phyloP scores from a whole-genome alignment of 1,140 invertebrate species.

The Hylaeus anthracinus region DNA sequence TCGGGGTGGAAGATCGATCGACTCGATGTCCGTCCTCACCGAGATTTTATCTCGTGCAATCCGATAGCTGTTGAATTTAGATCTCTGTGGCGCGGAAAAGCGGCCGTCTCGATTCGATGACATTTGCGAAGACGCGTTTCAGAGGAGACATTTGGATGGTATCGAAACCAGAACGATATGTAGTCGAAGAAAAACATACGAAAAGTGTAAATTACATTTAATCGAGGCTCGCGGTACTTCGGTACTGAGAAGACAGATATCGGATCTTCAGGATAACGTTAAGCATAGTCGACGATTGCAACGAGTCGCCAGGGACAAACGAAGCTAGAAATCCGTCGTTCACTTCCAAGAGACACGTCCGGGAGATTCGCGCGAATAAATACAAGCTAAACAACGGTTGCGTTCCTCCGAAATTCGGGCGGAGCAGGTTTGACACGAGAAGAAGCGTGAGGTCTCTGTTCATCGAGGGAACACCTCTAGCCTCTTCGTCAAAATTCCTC shows the following conservation, averaged over 20 bases:
- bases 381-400: neutral
- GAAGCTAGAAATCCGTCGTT: neutral
- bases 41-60: slow-evolving; percentile 59
- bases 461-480: slow-evolving; percentile 1
- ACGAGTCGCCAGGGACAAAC: neutral
- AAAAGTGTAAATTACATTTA: neutral
- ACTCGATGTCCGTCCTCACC: slow-evolving; percentile 54
- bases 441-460: slow-evolving; percentile 6
- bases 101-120: neutral
- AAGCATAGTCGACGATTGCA: neutral
- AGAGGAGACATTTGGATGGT: neutral
- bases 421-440: no score
- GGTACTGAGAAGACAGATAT: no score
- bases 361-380: neutral
- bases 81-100: slow-evolving; percentile 8
- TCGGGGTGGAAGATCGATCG: slow-evolving; percentile 75
- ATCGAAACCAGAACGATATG: no score
- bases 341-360: neutral
- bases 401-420: neutral
- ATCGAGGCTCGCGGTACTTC: no score
- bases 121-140: neutral
- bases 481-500: slow-evolving; percentile 45
- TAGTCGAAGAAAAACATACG: neutral
- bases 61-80: slow-evolving; percentile 54
- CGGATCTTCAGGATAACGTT: no score